Conservation (phyloP, 2,113 vertebrate species). For the Halcyon senegalensis region DNA sequence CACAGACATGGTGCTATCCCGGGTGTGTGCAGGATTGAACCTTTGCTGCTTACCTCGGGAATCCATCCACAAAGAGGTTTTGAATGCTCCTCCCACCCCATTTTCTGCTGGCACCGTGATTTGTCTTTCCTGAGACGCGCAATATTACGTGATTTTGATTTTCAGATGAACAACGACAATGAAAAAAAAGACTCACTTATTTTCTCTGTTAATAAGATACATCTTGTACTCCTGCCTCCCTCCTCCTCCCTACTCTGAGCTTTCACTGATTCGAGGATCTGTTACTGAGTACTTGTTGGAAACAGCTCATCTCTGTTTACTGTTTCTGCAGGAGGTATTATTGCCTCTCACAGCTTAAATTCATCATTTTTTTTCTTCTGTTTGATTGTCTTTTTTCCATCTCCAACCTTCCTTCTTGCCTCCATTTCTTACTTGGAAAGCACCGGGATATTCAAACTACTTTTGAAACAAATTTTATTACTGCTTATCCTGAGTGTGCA, state of each 20-base stretch:
- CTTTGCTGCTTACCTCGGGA: background rate
- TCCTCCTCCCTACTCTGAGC: background rate
- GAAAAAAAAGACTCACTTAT: background rate
- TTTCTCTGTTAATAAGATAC: background rate
- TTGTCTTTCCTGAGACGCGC: background rate
- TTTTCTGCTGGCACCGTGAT: background rate
- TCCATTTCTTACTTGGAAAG: background rate
- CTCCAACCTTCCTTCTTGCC: background rate
- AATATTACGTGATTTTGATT: background rate
- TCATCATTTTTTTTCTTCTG: background rate
- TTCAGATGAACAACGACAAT: background rate
- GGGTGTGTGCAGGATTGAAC: fast-evolving
- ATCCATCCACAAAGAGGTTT: background rate
- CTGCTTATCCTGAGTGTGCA: background rate
- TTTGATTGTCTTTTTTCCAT: background rate
- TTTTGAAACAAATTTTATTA: background rate
- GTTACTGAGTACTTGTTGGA: background rate
- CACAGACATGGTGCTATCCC: too few relatives aligned
- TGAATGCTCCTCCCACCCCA: background rate
- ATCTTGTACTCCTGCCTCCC: background rate
- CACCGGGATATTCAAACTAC: background rate
- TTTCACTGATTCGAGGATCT: constrained; percentile 28
- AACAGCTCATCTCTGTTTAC: constrained; percentile 47
- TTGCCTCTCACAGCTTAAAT: background rate
- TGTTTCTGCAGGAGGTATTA: constrained; percentile 27